Evolutionary conservation across 2,797 vertebrate species (phyloP).

Genomic region (Micromesistius poutassou): DNA sequence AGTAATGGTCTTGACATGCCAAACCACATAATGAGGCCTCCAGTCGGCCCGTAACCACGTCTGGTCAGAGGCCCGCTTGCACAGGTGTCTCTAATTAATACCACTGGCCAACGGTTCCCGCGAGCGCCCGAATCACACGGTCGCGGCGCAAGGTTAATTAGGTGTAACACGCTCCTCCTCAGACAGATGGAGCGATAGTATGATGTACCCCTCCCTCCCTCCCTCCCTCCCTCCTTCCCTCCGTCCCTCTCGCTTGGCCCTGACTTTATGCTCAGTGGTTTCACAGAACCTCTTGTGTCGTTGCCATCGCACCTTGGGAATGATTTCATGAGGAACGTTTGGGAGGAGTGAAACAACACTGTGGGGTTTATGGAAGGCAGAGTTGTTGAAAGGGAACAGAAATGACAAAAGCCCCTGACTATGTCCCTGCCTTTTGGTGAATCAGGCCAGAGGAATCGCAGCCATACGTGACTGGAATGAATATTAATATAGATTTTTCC

Average conservation of each 20-base stretch:
- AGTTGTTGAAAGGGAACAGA: background rate
- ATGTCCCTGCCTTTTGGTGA: background rate
- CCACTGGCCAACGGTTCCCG: no score
- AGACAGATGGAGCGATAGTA: background rate
- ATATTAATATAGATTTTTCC: background rate
- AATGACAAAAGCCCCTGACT: background rate
- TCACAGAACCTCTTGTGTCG: background rate
- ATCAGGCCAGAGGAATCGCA: no score
- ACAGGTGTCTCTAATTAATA: background rate
- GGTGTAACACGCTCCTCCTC: background rate
- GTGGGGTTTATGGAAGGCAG: background rate
- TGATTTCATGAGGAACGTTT: background rate
- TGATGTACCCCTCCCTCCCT: background rate
- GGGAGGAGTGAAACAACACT: background rate
- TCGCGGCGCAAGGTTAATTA: background rate
- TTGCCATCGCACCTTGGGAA: background rate
- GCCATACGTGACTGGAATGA: background rate
- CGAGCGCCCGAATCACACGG: background rate
- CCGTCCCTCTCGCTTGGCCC: background rate
- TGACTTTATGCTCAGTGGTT: background rate
- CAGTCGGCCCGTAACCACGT: no score
- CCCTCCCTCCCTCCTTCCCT: background rate
- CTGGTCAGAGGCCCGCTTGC: no score
- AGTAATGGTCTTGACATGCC: no score
- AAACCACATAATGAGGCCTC: background rate